Base-by-base conservation (phyloP, 2,113 vertebrate genomes). In the Mesembrinibis cayennensis region DNA sequence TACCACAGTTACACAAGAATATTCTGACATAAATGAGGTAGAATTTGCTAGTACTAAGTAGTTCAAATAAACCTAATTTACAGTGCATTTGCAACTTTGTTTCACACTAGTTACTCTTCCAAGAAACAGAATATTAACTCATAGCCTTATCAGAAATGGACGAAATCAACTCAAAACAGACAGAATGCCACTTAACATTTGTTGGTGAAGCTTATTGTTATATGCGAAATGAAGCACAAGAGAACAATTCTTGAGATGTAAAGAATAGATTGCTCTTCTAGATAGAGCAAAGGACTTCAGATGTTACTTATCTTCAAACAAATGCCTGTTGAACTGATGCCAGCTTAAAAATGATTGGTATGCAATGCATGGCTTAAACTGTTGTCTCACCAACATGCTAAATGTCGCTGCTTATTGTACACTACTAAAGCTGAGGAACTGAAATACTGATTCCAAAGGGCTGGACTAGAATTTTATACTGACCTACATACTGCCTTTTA, bases 111-210 rank as follows among this genome's bases (percentile, higher is more conserved):
- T 66, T 80, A 5, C 13, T 58, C 30, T 63, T 81, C 7, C 5
- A 49, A 62, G 69, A 81, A 81, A 25, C 20, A 32, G 13, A 62
- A 34, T 62, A 47, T 53, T 58, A 47, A 67, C 13, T 44, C n/a
- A 58, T 25, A 90, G 18, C 14, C 9, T 53, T 52, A 71, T 34
- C 23, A 55, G 32, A 78, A 85, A 50, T 11, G 16, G 47, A 21
- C 32, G 1, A 67, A 52, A 38, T 42, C 4, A 84, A 29, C 25
- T 77, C 29, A 56, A 42, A 83, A 16, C 16, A 45, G 55, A 12
- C 3, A 22, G 17, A n/a, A n/a, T 13, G 49, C 20, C 6, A 21
- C 6, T 70, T 61, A 3, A 3, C 0, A 9, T 40, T 65, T 53
- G 4, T 53, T 63, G 14, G 10, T 45, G 27, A 45, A 49, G 17